phyloP scores from a whole-genome alignment of 1,140 invertebrate genomes.

The Periplaneta americana region DNA sequence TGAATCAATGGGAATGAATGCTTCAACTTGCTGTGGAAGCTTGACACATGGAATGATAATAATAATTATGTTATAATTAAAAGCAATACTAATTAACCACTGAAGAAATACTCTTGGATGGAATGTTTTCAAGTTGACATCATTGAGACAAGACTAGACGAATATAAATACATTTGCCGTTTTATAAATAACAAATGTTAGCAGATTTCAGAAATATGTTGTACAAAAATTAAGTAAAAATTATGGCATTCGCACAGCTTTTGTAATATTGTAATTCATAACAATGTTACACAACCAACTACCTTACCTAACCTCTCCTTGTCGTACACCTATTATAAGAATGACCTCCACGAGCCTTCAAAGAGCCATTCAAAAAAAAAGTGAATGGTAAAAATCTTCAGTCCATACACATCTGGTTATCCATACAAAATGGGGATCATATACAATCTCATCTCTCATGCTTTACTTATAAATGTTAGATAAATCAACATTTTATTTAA shows the following conservation, averaged over 20 bases:
- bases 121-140: background rate
- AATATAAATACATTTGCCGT: background rate
- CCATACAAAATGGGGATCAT: background rate
- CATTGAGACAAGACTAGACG: background rate
- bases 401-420: background rate
- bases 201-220: background rate
- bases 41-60: background rate
- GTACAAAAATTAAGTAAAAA: background rate
- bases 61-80: background rate
- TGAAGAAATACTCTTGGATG: background rate
- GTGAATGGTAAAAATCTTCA: background rate
- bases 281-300: background rate
- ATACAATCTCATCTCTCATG: background rate
- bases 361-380: background rate
- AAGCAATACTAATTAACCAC: background rate
- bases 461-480: too few species aligned
- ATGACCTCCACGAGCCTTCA: background rate
- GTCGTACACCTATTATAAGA: background rate
- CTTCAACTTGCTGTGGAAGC: too few species aligned
- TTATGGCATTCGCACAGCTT: background rate
- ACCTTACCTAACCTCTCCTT: background rate
- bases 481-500: too few species aligned
- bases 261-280: background rate
- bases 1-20: too few species aligned
- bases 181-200: background rate